phyloP scores from a whole-genome alignment of 1,140 invertebrate species.

The Trichomalopsis sarcophagae region DNA sequence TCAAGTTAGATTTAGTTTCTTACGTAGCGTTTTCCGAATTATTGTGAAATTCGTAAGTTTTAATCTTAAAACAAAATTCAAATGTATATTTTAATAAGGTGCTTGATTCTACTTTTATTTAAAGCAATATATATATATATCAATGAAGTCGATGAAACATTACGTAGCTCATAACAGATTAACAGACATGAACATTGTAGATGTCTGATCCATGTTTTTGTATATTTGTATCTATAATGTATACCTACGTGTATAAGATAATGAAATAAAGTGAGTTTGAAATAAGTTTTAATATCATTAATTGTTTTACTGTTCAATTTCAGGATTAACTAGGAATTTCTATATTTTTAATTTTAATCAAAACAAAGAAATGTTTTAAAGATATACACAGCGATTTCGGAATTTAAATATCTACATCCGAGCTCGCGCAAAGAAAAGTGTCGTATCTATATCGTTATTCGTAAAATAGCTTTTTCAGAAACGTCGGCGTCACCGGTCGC shows the following conservation, averaged over 20 bases:
- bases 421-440: too few relatives aligned
- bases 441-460: too few relatives aligned
- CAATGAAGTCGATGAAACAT: background rate
- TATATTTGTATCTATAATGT: constrained; percentile 2
- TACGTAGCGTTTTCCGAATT: background rate
- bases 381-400: too few relatives aligned
- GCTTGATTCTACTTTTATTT: background rate
- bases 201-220: background rate
- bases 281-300: background rate
- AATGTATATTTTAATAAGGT: constrained; percentile 1
- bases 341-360: too few relatives aligned
- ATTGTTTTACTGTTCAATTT: too few relatives aligned
- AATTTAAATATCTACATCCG: too few relatives aligned
- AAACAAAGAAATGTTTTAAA: too few relatives aligned
- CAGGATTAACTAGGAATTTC: too few relatives aligned
- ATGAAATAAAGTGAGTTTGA: constrained; percentile 4
- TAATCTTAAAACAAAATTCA: background rate
- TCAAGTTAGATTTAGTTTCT: background rate
- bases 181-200: background rate
- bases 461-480: too few relatives aligned
- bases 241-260: background rate
- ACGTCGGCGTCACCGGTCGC: too few relatives aligned
- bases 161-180: background rate
- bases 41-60: background rate
- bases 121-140: background rate